Evolutionary conservation across 2,113 vertebrate genomes (phyloP).

Genomic region (Ascaphus truei): DNA sequence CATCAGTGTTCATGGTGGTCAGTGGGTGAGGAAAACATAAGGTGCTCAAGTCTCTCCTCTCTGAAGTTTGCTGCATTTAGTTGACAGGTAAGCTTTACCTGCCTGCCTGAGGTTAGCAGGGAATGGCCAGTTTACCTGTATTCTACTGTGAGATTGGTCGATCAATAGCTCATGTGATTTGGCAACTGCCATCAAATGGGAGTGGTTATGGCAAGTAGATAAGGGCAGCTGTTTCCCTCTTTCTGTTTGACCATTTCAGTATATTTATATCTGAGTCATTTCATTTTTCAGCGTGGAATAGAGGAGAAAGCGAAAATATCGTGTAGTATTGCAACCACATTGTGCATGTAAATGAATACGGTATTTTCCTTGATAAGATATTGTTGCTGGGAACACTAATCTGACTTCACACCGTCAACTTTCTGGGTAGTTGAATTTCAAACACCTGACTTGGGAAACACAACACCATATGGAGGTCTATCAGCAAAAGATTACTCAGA

Average conservation of each 20-base stretch:
- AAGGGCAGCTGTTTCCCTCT: slow-evolving; percentile 3
- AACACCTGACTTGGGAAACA: slow-evolving; percentile 30
- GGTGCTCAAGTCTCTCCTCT: background rate
- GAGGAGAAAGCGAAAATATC: too few relatives aligned
- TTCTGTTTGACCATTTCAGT: background rate
- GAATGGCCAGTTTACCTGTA: slow-evolving; percentile 32
- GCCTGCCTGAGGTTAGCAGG: background rate
- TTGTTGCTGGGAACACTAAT: too few relatives aligned
- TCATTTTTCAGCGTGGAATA: too few relatives aligned
- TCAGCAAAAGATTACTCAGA: slow-evolving; percentile 36
- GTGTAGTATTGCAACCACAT: too few relatives aligned
- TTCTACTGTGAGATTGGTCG: slow-evolving; percentile 55
- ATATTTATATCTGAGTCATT: too few relatives aligned
- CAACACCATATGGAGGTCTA: slow-evolving; percentile 36
- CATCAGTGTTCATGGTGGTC: slow-evolving; percentile 86
- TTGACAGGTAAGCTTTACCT: slow-evolving; percentile 60
- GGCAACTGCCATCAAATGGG: slow-evolving; percentile 47
- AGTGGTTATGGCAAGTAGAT: slow-evolving; percentile 40
- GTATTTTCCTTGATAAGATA: too few relatives aligned
- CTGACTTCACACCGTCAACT: too few relatives aligned
- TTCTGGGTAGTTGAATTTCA: slow-evolving; percentile 37
- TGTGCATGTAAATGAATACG: too few relatives aligned
- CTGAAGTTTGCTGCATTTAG: background rate
- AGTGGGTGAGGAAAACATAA: slow-evolving; percentile 31
- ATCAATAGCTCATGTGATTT: slow-evolving; percentile 56